phyloP scores from a whole-genome alignment of 2,888 invertebrate species.

The Corythucha ciliata region DNA sequence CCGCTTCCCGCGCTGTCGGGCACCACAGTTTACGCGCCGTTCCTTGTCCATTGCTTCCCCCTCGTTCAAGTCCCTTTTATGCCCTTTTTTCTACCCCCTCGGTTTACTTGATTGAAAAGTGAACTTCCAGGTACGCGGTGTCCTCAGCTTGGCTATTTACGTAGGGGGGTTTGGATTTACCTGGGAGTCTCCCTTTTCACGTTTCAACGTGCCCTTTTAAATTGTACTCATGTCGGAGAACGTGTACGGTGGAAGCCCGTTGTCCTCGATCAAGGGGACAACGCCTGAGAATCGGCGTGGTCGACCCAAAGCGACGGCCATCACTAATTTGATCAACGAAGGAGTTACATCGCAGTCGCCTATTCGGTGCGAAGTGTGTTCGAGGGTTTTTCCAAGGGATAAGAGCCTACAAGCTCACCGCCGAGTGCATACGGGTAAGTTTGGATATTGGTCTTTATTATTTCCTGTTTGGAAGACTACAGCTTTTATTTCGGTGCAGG shows the following conservation, averaged over 20 bases:
- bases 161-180: no score
- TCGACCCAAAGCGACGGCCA: slow-evolving; percentile 59
- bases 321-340: slow-evolving; percentile 57
- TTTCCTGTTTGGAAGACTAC: no score
- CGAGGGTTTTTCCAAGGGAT: slow-evolving; percentile 63
- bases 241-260: slow-evolving; percentile 13
- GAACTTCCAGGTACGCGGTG: no score
- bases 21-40: no score
- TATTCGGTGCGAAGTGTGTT: slow-evolving; percentile 61
- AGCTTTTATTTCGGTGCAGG: slow-evolving; percentile 43
- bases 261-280: slow-evolving; percentile 9
- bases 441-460: not conserved
- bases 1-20: no score
- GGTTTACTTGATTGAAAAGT: no score
- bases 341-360: slow-evolving; percentile 58
- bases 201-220: no score
- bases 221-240: slow-evolving; percentile 25
- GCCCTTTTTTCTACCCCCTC: no score
- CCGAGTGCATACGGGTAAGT: slow-evolving; percentile 53
- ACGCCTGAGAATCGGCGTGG: slow-evolving; percentile 41
- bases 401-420: slow-evolving; percentile 63
- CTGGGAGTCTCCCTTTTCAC: no score
- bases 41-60: no score
- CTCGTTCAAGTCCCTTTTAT: no score
- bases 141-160: no score